A percentile compares a stretch with the other conserved stretches of the same genome.
Conservation (phyloP, 2,113 vertebrate species). For the Syngnathus scovelli region DNA sequence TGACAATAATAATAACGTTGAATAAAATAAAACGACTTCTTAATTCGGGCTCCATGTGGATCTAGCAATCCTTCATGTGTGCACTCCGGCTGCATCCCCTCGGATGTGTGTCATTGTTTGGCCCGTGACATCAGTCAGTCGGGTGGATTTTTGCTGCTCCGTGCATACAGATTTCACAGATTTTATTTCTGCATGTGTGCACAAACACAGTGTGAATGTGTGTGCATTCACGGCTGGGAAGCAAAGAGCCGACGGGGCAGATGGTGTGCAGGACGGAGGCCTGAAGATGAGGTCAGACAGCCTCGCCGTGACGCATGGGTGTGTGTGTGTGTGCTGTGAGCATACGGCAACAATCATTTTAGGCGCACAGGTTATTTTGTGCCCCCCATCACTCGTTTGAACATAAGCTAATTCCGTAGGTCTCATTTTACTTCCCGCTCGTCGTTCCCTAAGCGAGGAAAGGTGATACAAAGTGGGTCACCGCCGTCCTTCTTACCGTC, state of each 20-base stretch:
- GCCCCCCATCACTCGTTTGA: not conserved
- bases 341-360: not conserved
- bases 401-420: not conserved
- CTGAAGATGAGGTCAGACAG: not conserved
- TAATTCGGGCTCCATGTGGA: slow-evolving; percentile 10
- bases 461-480: not conserved
- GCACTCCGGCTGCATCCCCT: slow-evolving; percentile 19
- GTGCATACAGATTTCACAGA: slow-evolving; percentile 1
- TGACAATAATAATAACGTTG: slow-evolving; percentile 42
- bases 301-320: not conserved
- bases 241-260: not conserved
- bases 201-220: not conserved
- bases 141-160: slow-evolving; percentile 7
- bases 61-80: not conserved
- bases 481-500: not conserved
- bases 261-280: slow-evolving; percentile 5
- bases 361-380: not conserved
- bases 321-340: not conserved
- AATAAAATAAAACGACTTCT: slow-evolving; percentile 57
- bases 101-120: slow-evolving; percentile 28
- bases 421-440: not conserved
- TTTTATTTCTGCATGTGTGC: not conserved
- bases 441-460: not conserved
- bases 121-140: slow-evolving; percentile 26
- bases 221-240: not conserved